Percentiles rank a stretch among this genome's conserved stretches.
These are phyloP conservation scores for Sebastes iracundus DNA, from an alignment of 2,797 vertebrate genomes.

Conservation along the genomic window DNA sequence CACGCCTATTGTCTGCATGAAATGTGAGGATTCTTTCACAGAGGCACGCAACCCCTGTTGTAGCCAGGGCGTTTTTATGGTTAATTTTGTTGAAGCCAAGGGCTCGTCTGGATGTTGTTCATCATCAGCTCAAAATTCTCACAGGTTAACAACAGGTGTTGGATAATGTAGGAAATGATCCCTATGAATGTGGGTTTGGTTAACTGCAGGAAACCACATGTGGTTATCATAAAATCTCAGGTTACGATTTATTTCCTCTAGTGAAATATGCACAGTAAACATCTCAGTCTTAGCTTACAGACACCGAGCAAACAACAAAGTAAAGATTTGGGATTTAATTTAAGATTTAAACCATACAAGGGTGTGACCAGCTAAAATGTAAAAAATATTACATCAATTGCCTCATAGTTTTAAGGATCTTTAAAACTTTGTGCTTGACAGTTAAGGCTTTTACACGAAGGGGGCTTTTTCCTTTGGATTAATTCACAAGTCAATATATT, in stretches of 20 bases:
- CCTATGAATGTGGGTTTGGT: neutral
- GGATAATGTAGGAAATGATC: conserved; percentile 16
- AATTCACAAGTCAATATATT: neutral
- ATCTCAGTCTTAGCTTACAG: neutral
- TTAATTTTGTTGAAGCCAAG: neutral
- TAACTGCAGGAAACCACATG: neutral
- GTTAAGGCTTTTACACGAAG: neutral
- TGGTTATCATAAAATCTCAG: neutral
- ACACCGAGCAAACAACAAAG: neutral
- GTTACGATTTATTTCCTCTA: neutral
- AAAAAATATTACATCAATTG: neutral
- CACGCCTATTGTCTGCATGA: conserved; percentile 17
- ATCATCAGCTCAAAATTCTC: neutral
- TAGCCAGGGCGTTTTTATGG: neutral
- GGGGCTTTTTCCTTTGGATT: no score
- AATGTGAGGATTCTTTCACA: conserved; percentile 54
- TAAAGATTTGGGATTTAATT: neutral
- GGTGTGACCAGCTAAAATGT: neutral
- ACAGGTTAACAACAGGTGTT: conserved; percentile 22
- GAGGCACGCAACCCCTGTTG: conserved; percentile 36
- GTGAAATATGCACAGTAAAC: neutral
- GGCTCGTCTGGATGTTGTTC: neutral
- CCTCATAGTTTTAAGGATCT: neutral
- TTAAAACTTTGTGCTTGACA: neutral
- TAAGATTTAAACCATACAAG: neutral